Base-by-base conservation (phyloP, 2,797 vertebrate species). In the Eidolon dupreanum region DNA sequence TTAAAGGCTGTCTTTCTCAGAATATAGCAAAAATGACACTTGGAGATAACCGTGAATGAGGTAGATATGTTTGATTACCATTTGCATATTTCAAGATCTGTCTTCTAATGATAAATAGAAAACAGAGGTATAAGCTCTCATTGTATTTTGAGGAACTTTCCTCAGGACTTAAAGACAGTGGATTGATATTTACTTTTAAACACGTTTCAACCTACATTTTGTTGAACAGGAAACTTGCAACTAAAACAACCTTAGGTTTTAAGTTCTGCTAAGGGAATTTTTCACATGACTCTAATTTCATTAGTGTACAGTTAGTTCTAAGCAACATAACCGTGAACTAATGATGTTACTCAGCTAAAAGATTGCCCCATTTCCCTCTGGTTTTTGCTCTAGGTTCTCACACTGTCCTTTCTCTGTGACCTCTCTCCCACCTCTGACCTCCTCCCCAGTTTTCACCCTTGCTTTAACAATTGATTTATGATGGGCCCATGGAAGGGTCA, bases 391-490 rank as follows among this genome's bases (percentile, higher is more conserved):
- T 70, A 71, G 97, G 98, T 98, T 98, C 98, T 98, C 98, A 98
- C 98, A 98, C 98, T 98, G 98, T 98, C 98, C 98, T 97, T 98
- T 98, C 98, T 98, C 95, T 92, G 97, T 98, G 98, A 98, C 99
- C 98, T 98, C 98, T 97, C 95, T 97, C 97, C 98, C 98, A 99
- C 98, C 98, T 98, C 98, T 99, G 98, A 99, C 99, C 99, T 98
- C 98, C 98, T 98, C 98, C 97, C 96, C 98, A 98, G 98, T 98
- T 98, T 98, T 98, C 98, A 98, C 98, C 98, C 98, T 98, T 97
- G 98, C 98, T 98, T 99, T 98, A 98, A 98, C 98, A 98, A 98
- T 97, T 99, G 99, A 99, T 99, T 99, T 99, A 99, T 98, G 98
- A 98, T 28, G 97, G 98, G 98, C 98, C 97, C 92, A 86, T 97